Evolutionary conservation across 2,113 vertebrate genomes (phyloP).

Genomic region (Cavia porcellus): DNA sequence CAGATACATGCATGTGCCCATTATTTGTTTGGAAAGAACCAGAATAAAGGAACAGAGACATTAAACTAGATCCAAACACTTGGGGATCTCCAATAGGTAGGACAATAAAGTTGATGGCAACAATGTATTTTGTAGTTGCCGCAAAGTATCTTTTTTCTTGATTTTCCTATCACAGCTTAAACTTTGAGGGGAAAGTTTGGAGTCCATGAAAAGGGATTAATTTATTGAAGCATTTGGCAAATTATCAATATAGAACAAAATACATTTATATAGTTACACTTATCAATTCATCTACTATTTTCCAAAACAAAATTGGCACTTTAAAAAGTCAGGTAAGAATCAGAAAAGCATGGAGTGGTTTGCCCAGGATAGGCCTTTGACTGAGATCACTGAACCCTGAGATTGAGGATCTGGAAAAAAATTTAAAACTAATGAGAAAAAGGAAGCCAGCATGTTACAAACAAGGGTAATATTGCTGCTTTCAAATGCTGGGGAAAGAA

Average conservation of each 20-base stretch:
- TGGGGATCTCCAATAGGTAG: background rate
- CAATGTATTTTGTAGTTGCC: background rate
- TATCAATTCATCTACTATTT: constrained; percentile 44
- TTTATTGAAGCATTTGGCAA: background rate
- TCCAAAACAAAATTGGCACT: background rate
- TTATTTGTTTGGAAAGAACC: background rate
- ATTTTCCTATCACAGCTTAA: background rate
- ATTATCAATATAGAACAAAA: background rate
- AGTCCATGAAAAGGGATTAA: constrained; percentile 21
- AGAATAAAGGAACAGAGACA: background rate
- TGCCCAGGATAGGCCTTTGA: background rate
- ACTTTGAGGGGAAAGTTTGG: constrained; percentile 7
- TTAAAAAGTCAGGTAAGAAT: background rate
- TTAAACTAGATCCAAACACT: background rate
- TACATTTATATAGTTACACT: background rate
- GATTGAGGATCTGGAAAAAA: background rate
- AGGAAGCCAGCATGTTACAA: background rate
- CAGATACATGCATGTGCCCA: background rate
- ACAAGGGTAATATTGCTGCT: background rate
- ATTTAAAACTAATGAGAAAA: constrained; percentile 48
- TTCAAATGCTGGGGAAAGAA: background rate
- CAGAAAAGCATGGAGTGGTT: background rate
- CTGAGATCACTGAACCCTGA: background rate
- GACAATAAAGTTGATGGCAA: background rate
- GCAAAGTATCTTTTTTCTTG: constrained; percentile 43